Evolutionary conservation across 2,113 vertebrate species (phyloP), one percentile per base, ranked within the genome.

Genomic region (Thunnus maccoyii): DNA sequence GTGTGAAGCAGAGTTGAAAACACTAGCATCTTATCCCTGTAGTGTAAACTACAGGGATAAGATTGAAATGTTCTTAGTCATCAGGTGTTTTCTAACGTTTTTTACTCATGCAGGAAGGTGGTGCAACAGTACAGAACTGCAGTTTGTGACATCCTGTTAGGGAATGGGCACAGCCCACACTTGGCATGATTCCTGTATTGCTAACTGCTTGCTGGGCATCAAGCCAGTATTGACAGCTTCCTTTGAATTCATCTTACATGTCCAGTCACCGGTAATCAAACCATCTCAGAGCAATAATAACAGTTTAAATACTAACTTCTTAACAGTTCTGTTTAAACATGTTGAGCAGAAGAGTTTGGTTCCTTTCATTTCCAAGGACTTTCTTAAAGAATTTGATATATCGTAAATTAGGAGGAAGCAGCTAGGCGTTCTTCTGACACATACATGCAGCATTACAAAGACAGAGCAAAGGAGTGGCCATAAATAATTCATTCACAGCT

Each of bases 161-260:
- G 54, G 57, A 80, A n/a, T 25, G 76, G 65, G 72, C 64, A 61
- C n/a, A 4, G 50, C 17, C n/a, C 3, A 0, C 22, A 76, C 55
- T 58, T 83, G 72, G 80, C 65, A 62, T 14, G 1, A 5, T 18
- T 78, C 60, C 81, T 46, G 20, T 36, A 36, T 41, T 57, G 50
- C 36, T 80, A 65, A 80, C 51, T 22, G 78, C 61, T 69, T 0
- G 0, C 58, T 65, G 52, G 82, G 77, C 74, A 58, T 36, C 14
- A 1, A 15, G 88, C 88, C 88, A 87, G 32, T 8, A 36, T 55
- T 82, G 30, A 75, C 48, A 55, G 27, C 13, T 85, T 89, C 62
- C 63, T 66, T 32, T 80, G 5, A 67, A 61, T 65, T 22, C 10
- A 76, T 80, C n/a, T 52, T 12, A 77, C 73, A 50, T 61, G 30